Evolutionary conservation across 2,888 invertebrate genomes (phyloP).

Genomic region (Nemurella pictetii): DNA sequence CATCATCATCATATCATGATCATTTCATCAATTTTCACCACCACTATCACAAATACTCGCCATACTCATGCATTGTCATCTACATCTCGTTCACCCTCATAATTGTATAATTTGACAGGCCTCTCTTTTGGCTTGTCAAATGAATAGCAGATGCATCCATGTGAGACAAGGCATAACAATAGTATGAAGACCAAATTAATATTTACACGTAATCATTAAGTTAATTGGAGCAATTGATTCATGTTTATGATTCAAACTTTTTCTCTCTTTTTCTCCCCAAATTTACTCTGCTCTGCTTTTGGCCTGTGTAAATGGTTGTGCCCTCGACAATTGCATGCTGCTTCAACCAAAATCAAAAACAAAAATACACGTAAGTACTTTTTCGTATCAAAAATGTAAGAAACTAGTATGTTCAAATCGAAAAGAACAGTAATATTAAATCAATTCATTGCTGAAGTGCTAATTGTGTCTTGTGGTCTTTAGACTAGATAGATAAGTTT

Average conservation of each 20-base stretch:
- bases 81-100: not conserved
- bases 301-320: slow-evolving; percentile 75
- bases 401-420: slow-evolving; percentile 10
- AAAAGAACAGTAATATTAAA: slow-evolving; percentile 4
- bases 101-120: not conserved
- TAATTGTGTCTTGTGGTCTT: slow-evolving; percentile 22
- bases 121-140: not conserved
- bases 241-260: slow-evolving; percentile 48
- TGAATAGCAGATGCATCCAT: slow-evolving; percentile 9
- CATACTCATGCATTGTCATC: not conserved
- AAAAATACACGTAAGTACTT: slow-evolving; percentile 76
- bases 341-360: slow-evolving; percentile 68
- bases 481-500: slow-evolving; percentile 7
- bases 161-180: slow-evolving; percentile 15
- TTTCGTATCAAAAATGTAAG: slow-evolving; percentile 43
- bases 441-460: slow-evolving; percentile 1
- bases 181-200: slow-evolving; percentile 24
- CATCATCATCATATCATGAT: not conserved
- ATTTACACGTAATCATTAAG: slow-evolving; percentile 19
- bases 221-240: slow-evolving; percentile 45
- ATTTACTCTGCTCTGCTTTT: slow-evolving; percentile 81
- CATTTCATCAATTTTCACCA: not conserved
- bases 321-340: slow-evolving; percentile 74
- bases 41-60: not conserved
- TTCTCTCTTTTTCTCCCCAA: slow-evolving; percentile 72